These are phyloP conservation scores for Rhinogobio ventralis DNA, from an alignment of 2,797 vertebrate species.

Conservation along the genomic window DNA sequence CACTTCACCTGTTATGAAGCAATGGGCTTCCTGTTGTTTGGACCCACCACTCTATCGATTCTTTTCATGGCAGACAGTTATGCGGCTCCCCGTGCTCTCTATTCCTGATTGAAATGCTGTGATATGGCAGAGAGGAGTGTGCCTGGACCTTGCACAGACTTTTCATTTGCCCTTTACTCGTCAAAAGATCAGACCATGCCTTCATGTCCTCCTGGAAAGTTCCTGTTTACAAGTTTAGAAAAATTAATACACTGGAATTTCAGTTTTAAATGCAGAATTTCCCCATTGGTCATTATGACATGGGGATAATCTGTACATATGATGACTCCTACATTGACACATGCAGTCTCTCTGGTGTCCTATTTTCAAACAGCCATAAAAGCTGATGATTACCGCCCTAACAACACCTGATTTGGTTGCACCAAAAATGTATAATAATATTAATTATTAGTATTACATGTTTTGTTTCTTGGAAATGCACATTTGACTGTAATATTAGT, in stretches of 20 bases:
- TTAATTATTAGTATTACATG: neutral
- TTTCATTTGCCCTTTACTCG: neutral
- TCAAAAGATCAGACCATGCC: neutral
- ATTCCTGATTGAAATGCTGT: slow-evolving; percentile 55
- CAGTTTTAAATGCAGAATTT: neutral
- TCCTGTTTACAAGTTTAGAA: neutral
- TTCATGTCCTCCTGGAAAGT: neutral
- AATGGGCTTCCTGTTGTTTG: slow-evolving; percentile 41
- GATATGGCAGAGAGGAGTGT: slow-evolving; percentile 26
- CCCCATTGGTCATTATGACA: neutral
- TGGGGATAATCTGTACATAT: neutral
- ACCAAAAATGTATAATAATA: neutral
- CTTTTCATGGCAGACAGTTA: slow-evolving; percentile 35
- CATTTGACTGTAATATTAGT: neutral
- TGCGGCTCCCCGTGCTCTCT: slow-evolving; percentile 39
- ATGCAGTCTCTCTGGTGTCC: neutral
- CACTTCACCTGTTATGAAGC: slow-evolving; percentile 16
- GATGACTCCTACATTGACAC: neutral
- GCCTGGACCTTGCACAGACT: slow-evolving; percentile 10
- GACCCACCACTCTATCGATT: slow-evolving; percentile 41
- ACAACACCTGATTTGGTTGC: neutral
- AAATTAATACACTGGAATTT: neutral
- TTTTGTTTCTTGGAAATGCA: neutral
- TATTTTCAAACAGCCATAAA: neutral
- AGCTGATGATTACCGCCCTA: slow-evolving; percentile 6